Evolutionary conservation across 2,888 invertebrate genomes (phyloP), one percentile per base, ranked within the genome.

Genomic region (Pycnomerus fuliginosus): DNA sequence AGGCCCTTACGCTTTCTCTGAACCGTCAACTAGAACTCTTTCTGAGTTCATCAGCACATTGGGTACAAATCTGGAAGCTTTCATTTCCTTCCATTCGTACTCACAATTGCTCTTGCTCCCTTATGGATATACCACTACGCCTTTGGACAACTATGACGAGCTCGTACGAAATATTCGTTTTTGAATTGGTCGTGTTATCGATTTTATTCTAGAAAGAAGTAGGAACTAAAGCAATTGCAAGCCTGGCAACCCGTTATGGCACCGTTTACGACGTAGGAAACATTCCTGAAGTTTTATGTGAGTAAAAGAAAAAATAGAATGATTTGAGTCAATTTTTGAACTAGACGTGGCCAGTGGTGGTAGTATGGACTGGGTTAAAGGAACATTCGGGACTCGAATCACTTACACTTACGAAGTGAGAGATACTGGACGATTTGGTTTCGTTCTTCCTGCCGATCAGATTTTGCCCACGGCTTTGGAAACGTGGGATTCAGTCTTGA

Each of bases 301-400:
- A 70, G 74, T 68, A 10, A 10, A 7, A n/a, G n/a, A n/a, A n/a
- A n/a, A n/a, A n/a, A n/a, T n/a, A n/a, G n/a, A n/a, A n/a, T n/a
- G n/a, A n/a, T n/a, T n/a, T n/a, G n/a, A n/a, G n/a, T n/a, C n/a
- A n/a, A n/a, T n/a, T n/a, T n/a, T n/a, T n/a, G n/a, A n/a, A n/a
- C 13, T 62, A 85, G 85, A 84, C 65, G 73, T 78, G 0, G 81
- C 84, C 1, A 80, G 82, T 3, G 89, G 89, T 0, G 74, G 77
- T 2, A 79, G 83, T 12, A 75, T 80, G 49, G 92, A 93, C 63
- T 92, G 87, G 85, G 86, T 80, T 0, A 85, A 88, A 59, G 83
- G 80, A 4, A 76, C 72, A 0, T 79, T 78, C 34, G 79, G 81
- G 25, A 79, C 82, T 1, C 83, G 83, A 1, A 74, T 88, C 10